A percentile compares a stretch with the other conserved stretches of the same genome.
These are phyloP conservation scores for Anthonomus grandis DNA, from an alignment of 1,140 invertebrate species.

Conservation along the genomic window DNA sequence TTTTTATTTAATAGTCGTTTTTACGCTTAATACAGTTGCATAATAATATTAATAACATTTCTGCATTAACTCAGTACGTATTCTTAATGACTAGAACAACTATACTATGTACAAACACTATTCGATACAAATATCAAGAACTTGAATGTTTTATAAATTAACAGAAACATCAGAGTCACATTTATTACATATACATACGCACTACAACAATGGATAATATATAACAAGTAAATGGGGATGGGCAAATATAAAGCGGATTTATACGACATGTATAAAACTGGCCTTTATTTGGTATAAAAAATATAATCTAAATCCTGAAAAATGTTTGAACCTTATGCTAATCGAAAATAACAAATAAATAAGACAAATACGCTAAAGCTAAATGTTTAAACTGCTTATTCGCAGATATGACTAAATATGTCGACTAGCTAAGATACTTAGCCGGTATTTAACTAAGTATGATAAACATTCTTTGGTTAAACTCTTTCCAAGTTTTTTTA, in stretches of 20 bases:
- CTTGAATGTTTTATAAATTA: conserved; percentile 15
- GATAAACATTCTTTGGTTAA: conserved; percentile 18
- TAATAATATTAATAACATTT: conserved; percentile 24
- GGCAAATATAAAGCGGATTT: background rate
- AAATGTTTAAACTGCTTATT: conserved; percentile 19
- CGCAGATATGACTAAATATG: conserved; percentile 20
- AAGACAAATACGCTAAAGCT: conserved; percentile 13
- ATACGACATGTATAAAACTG: background rate
- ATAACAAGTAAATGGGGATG: background rate
- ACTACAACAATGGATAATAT: background rate
- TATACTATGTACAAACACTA: conserved; percentile 20
- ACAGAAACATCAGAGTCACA: conserved; percentile 12
- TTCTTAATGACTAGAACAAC: conserved; percentile 27
- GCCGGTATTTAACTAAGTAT: conserved; percentile 9
- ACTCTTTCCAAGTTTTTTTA: background rate
- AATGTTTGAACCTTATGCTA: conserved; percentile 21
- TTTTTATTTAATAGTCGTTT: conserved; percentile 18
- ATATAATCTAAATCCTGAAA: conserved; percentile 2
- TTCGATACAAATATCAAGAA: background rate
- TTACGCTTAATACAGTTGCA: conserved; percentile 8
- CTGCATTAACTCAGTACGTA: conserved; percentile 24
- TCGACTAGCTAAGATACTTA: conserved; percentile 20
- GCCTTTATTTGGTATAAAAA: conserved; percentile 2
- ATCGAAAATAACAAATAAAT: conserved; percentile 20
- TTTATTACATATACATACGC: background rate